Evolutionary conservation across 2,797 vertebrate species (phyloP), one percentile per base, ranked within the genome.

Genomic region (Cichlasoma orientale): DNA sequence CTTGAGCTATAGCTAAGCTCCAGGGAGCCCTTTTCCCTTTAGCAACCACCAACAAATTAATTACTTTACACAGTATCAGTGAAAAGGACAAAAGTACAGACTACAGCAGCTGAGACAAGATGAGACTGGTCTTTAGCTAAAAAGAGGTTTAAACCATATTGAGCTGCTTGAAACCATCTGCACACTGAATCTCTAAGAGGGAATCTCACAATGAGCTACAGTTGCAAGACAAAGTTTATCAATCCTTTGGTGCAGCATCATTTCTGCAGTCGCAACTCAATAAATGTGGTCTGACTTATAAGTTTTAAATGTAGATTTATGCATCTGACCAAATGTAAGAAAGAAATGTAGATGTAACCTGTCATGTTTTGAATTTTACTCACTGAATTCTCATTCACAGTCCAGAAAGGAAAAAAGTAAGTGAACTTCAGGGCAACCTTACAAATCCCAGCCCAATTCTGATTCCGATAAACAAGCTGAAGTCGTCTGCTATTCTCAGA

Each of bases 41-140:
- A 85, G 85, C 79, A 82, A 73, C 79, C 56, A 76, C 56, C 77
- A 83, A 79, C 84, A 91, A 88, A 88, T 90, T 78, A 88, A 91
- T 91, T 88, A 89, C 82, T 73, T 69, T 5, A 31, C 3, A 7
- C 74, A 71, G 57, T 55, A 58, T 72, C 72, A 82, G 83, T 79
- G 74, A 90, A 77, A 66, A 82, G 75, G 82, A 86, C 69, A 58
- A 78, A 83, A 77, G 68, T 12, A 75, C 57, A 74, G 21, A 72
- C 70, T 52, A 31, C 7, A 77, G 41, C 19, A 68, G 63, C 63
- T 50, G 63, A 50, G 61, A 84, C 56, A 74, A 53, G 86, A 86
- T 21, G 57, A 59, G 52, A 56, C 59, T 84, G 63, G 85, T 88
- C 79, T 82, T 5, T 21, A 63, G 68, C 50, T 72, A 44, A 81